A percentile compares a stretch with the other conserved stretches of the same genome.
Conservation (phyloP, 2,888 invertebrate genomes). For the Bugulina stolonifera region DNA sequence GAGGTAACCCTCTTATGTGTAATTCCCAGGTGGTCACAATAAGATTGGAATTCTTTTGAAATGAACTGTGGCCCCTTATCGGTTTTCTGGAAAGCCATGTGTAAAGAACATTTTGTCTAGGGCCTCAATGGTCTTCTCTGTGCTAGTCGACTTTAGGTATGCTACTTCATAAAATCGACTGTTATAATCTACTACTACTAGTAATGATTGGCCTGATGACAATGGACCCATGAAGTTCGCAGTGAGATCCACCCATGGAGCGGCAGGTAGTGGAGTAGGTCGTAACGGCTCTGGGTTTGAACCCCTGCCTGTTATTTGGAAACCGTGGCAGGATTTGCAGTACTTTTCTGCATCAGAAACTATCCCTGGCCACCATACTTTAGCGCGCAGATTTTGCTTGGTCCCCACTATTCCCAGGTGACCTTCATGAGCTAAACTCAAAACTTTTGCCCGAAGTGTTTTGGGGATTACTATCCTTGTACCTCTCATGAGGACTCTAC, state of each 20-base stretch:
- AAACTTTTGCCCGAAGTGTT: not conserved
- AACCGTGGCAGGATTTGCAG: not conserved
- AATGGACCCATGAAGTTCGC: not conserved
- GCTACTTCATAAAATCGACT: not conserved
- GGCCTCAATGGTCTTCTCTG: not conserved
- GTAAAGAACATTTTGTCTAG: not conserved
- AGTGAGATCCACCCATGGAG: not conserved
- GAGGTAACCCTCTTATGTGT: not conserved
- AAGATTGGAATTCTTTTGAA: not conserved
- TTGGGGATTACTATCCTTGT: not conserved
- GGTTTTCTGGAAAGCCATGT: not conserved
- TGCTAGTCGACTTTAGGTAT: not conserved
- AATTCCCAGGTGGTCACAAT: not conserved
- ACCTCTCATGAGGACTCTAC: not conserved
- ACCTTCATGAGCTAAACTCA: not conserved
- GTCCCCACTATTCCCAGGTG: not conserved
- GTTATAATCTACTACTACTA: slow-evolving; percentile 1
- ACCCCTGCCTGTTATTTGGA: not conserved
- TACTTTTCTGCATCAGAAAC: not conserved
- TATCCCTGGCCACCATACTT: not conserved
- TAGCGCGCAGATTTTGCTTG: not conserved
- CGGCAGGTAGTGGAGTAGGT: not conserved
- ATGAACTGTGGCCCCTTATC: not conserved
- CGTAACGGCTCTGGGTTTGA: not conserved
- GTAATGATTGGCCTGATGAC: not conserved